phyloP scores from a whole-genome alignment of 2,888 invertebrate genomes.

The Hedychridium roseum region DNA sequence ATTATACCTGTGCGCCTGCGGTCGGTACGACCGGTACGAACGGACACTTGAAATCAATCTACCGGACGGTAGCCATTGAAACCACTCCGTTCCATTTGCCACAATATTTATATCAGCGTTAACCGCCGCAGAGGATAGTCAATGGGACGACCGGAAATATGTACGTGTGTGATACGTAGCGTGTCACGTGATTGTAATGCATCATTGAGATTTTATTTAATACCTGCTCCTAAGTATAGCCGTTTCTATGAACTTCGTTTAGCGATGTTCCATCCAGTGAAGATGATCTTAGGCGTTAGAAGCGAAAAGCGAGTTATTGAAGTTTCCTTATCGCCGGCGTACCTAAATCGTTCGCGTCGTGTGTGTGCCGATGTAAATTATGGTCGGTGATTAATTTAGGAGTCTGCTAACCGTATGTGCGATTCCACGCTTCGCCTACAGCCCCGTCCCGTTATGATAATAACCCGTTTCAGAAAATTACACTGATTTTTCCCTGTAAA shows the following conservation, averaged over 20 bases:
- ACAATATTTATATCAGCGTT: not conserved
- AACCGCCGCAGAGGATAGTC: too few species aligned
- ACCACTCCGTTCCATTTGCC: not conserved
- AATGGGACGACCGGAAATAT: too few species aligned
- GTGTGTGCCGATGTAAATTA: slow-evolving; percentile 1
- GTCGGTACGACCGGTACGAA: not conserved
- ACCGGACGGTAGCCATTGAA: not conserved
- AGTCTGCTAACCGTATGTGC: too few species aligned
- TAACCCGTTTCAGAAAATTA: too few species aligned
- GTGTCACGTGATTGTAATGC: too few species aligned
- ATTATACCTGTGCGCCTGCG: slow-evolving; percentile 1
- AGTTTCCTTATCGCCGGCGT: slow-evolving; percentile 34
- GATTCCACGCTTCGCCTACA: too few species aligned
- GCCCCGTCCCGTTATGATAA: too few species aligned
- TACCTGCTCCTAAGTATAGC: too few species aligned
- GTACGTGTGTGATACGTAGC: too few species aligned
- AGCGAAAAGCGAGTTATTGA: slow-evolving; percentile 32
- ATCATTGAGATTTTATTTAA: too few species aligned
- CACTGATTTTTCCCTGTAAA: too few species aligned
- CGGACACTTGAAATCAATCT: not conserved
- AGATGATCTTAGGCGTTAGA: slow-evolving; percentile 8
- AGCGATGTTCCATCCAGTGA: slow-evolving; percentile 10
- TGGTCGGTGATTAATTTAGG: slow-evolving; percentile 2
- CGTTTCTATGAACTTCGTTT: too few species aligned
- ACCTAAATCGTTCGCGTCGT: slow-evolving; percentile 34